phyloP scores from a whole-genome alignment of 2,888 invertebrate genomes.

The Gari tellinella region DNA sequence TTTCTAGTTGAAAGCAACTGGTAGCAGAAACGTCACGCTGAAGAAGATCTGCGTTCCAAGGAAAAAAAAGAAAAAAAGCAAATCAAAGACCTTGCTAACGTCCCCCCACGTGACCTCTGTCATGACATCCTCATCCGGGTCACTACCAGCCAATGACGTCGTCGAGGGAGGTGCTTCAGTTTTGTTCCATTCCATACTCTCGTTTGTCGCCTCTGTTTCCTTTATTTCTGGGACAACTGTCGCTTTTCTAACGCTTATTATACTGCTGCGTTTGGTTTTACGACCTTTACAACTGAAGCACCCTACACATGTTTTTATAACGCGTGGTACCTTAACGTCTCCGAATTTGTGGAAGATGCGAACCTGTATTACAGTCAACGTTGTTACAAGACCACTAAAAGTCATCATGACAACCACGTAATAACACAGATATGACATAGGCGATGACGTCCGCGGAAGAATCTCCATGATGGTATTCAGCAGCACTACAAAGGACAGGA shows the following conservation, averaged over 20 bases:
- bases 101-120: constrained; percentile 21
- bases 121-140: background rate
- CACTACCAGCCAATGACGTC: background rate
- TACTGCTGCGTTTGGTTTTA: no score
- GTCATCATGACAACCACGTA: constrained; percentile 43
- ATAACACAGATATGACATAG: constrained; percentile 36
- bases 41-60: constrained; percentile 9
- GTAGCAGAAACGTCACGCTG: constrained; percentile 10
- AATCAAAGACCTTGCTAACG: constrained; percentile 9
- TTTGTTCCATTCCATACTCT: no score
- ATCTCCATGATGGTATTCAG: constrained; percentile 26
- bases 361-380: constrained; percentile 26
- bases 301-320: no score
- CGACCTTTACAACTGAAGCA: no score
- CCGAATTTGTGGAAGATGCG: constrained; percentile 30
- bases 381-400: constrained; percentile 35
- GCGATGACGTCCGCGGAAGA: constrained; percentile 25
- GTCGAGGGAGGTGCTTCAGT: no score
- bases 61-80: constrained; percentile 16
- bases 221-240: no score
- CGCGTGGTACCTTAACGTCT: constrained; percentile 4
- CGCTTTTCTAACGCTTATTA: background rate
- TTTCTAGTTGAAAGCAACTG: constrained; percentile 15
- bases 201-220: no score
- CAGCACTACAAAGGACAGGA: constrained; percentile 26